Evolutionary conservation across 2,888 invertebrate genomes (phyloP).

Genomic region (Punctoribates punctum): DNA sequence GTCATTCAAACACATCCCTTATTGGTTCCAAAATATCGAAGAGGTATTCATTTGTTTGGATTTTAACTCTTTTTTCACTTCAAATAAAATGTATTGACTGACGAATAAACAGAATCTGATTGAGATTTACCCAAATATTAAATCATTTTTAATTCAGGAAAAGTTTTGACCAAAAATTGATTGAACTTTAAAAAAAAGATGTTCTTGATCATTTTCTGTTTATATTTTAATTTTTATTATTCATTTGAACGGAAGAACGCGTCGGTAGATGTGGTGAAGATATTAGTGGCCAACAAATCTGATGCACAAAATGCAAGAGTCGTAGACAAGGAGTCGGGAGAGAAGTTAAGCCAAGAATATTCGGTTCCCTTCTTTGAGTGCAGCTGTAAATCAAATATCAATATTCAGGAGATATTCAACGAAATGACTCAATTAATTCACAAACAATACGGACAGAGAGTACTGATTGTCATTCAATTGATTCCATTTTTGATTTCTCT

Average conservation of each 20-base stretch:
- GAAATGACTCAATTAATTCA: constrained; percentile 75
- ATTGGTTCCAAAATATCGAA: constrained; percentile 85
- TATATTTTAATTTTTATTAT: no score
- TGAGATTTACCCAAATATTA: no score
- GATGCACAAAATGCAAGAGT: constrained; percentile 66
- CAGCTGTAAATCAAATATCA: constrained; percentile 78
- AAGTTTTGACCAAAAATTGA: no score
- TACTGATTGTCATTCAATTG: constrained; percentile 50
- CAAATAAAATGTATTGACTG: no score
- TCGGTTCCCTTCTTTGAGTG: constrained; percentile 85
- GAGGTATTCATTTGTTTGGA: constrained; percentile 61
- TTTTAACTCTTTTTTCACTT: background rate
- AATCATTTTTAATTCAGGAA: no score
- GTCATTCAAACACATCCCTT: constrained; percentile 83
- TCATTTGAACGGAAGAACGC: no score
- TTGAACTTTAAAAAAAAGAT: no score
- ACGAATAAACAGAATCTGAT: no score
- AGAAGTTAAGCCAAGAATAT: constrained; percentile 78
- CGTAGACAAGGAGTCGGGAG: constrained; percentile 66
- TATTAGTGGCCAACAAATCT: constrained; percentile 79
- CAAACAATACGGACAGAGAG: constrained; percentile 71
- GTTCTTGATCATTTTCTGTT: no score
- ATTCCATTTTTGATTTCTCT: background rate
- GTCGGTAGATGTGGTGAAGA: constrained; percentile 78
- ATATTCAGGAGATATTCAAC: constrained; percentile 76